A percentile compares a stretch with the other conserved stretches of the same genome.
phyloP scores from a whole-genome alignment of 2,888 invertebrate genomes.

The Phalangium opilio region DNA sequence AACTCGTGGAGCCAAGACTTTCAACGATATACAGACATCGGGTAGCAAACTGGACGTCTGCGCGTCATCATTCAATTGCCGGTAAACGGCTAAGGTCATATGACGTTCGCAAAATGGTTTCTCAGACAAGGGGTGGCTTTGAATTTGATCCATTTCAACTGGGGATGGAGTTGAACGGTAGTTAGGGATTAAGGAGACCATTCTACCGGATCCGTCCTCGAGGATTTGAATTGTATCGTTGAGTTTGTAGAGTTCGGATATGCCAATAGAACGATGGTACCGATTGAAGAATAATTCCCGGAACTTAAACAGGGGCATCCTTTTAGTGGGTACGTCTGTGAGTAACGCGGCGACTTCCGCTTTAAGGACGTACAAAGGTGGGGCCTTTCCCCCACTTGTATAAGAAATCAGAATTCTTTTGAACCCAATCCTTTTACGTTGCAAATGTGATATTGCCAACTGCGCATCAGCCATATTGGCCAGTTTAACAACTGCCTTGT shows the following conservation, averaged over 20 bases:
- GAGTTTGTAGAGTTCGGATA: conserved; percentile 40
- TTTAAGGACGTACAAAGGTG: conserved; percentile 31
- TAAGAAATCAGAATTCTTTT: not conserved
- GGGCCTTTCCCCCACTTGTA: not conserved
- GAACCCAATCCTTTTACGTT: not conserved
- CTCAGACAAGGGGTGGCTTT: conserved; percentile 23
- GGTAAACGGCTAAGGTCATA: conserved; percentile 40
- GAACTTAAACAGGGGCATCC: conserved; percentile 61
- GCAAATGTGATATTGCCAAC: not conserved
- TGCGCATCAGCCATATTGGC: not conserved
- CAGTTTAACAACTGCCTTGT: not conserved
- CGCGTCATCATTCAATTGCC: too few species aligned
- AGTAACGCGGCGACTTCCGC: conserved; percentile 56
- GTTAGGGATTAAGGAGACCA: conserved; percentile 50
- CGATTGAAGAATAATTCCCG: conserved; percentile 67
- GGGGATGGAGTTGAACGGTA: conserved; percentile 43
- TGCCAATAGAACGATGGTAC: conserved; percentile 45
- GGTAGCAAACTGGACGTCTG: conserved; percentile 33
- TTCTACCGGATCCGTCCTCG: conserved; percentile 47
- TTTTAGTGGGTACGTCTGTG: conserved; percentile 54
- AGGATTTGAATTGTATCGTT: conserved; percentile 59
- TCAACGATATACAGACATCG: conserved; percentile 42
- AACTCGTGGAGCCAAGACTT: conserved; percentile 46
- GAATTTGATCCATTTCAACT: conserved; percentile 19
- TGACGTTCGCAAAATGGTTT: conserved; percentile 49